Evolutionary conservation across 1,140 invertebrate genomes (phyloP).

Genomic region (Neomicropteryx cornuta): DNA sequence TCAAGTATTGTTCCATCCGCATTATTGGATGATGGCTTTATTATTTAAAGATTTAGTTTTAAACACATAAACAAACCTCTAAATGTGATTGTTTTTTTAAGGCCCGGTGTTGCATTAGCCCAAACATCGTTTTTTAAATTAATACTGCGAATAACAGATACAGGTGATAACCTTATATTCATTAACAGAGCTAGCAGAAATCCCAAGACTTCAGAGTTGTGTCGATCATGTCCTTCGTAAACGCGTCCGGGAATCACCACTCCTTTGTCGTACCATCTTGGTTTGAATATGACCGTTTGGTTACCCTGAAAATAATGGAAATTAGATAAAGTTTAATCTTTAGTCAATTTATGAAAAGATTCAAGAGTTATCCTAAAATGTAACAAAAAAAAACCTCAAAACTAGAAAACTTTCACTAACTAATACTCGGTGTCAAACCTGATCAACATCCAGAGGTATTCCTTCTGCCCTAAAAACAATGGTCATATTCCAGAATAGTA

Average conservation of each 20-base stretch:
- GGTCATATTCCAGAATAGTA: no score
- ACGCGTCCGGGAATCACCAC: slow-evolving; percentile 67
- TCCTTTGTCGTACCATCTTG: slow-evolving; percentile 72
- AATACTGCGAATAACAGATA: slow-evolving; percentile 67
- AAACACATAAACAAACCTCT: slow-evolving; percentile 22
- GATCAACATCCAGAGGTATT: no score
- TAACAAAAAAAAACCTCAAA: no score
- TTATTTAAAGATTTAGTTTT: neutral
- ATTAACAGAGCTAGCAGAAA: slow-evolving; percentile 79
- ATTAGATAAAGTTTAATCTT: slow-evolving; percentile 6
- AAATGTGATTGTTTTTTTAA: slow-evolving; percentile 47
- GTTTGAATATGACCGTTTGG: slow-evolving; percentile 80
- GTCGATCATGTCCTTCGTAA: slow-evolving; percentile 81
- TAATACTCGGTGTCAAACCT: no score
- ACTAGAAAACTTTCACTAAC: no score
- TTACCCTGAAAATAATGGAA: slow-evolving; percentile 41
- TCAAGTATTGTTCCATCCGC: slow-evolving; percentile 1
- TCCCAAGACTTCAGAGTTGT: slow-evolving; percentile 91
- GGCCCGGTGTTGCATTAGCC: slow-evolving; percentile 51
- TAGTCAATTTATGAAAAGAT: neutral
- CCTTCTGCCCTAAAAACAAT: no score
- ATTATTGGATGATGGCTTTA: neutral
- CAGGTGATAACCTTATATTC: slow-evolving; percentile 64
- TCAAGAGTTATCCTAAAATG: slow-evolving; percentile 9
- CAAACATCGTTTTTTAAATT: slow-evolving; percentile 64